These are phyloP conservation scores for Hyles euphorbiae DNA, from an alignment of 1,140 invertebrate genomes.

Conservation along the genomic window DNA sequence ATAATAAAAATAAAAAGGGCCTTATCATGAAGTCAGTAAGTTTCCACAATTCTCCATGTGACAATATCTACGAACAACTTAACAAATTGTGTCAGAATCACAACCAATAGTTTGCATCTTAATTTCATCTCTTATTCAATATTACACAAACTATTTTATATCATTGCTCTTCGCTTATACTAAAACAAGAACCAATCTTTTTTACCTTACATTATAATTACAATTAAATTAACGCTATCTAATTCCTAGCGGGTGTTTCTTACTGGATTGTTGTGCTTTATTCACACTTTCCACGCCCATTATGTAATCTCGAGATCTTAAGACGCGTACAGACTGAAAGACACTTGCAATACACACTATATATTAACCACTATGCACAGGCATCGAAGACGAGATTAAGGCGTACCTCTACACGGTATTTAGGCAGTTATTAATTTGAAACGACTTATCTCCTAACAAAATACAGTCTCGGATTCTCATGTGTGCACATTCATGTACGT, in stretches of 20 bases:
- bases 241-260: conserved; percentile 69
- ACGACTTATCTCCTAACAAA: no score
- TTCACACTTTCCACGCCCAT: conserved; percentile 43
- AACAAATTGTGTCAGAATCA: conserved; percentile 75
- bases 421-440: no score
- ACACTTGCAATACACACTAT: conserved; percentile 9
- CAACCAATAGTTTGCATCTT: conserved; percentile 75
- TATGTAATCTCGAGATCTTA: conserved; percentile 41
- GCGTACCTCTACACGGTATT: no score
- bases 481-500: no score
- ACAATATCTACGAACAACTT: conserved; percentile 68
- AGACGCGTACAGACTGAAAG: conserved; percentile 21
- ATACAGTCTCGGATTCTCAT: no score
- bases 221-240: conserved; percentile 73
- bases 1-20: conserved; percentile 56
- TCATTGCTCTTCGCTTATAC: conserved; percentile 73
- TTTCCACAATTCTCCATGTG: conserved; percentile 55
- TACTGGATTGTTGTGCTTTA: conserved; percentile 64
- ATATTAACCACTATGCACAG: not conserved
- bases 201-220: conserved; percentile 73
- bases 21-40: conserved; percentile 65
- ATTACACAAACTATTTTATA: conserved; percentile 74
- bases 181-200: conserved; percentile 71
- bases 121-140: conserved; percentile 70
- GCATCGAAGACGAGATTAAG: no score